A percentile compares a stretch with the other conserved stretches of the same genome.
These are phyloP conservation scores for Synanthedon tipuliformis DNA, from an alignment of 2,888 invertebrate species.

Conservation along the genomic window DNA sequence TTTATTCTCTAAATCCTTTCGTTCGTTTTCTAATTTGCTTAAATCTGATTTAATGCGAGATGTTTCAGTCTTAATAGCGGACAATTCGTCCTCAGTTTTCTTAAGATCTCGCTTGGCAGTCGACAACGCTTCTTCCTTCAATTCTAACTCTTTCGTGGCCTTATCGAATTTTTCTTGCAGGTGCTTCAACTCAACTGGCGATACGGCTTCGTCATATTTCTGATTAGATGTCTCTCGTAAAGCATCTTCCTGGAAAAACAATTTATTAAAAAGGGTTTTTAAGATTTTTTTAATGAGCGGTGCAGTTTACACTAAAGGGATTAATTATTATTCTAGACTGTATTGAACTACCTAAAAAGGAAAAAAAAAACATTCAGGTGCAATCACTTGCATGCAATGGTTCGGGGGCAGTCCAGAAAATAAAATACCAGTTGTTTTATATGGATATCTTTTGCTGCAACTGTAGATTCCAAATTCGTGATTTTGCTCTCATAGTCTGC, in stretches of 20 bases:
- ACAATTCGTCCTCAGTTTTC: slow-evolving; percentile 59
- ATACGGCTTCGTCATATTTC: slow-evolving; percentile 58
- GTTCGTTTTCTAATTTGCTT: slow-evolving; percentile 57
- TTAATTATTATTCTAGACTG: not conserved
- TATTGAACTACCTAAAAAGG: not conserved
- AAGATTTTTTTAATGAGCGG: not conserved
- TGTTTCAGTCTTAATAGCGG: slow-evolving; percentile 48
- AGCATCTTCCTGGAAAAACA: slow-evolving; percentile 44
- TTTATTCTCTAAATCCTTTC: slow-evolving; percentile 74
- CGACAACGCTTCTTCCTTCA: slow-evolving; percentile 45
- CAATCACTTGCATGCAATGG: slow-evolving; percentile 14
- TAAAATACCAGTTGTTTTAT: slow-evolving; percentile 72
- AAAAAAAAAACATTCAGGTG: not conserved
- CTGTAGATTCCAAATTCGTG: slow-evolving; percentile 68
- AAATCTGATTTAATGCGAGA: slow-evolving; percentile 51
- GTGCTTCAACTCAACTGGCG: slow-evolving; percentile 61
- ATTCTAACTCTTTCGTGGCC: slow-evolving; percentile 36
- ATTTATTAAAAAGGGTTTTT: not conserved
- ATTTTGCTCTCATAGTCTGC: slow-evolving; percentile 71
- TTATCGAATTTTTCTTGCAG: slow-evolving; percentile 56
- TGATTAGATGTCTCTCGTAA: slow-evolving; percentile 54
- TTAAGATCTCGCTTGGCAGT: slow-evolving; percentile 37
- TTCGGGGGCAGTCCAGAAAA: slow-evolving; percentile 12
- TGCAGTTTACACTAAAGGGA: not conserved
- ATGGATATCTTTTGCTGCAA: slow-evolving; percentile 70